Percentiles rank a stretch among this genome's conserved stretches.
Evolutionary conservation across 2,888 invertebrate species (phyloP).

Genomic region (Sialis lutaria): DNA sequence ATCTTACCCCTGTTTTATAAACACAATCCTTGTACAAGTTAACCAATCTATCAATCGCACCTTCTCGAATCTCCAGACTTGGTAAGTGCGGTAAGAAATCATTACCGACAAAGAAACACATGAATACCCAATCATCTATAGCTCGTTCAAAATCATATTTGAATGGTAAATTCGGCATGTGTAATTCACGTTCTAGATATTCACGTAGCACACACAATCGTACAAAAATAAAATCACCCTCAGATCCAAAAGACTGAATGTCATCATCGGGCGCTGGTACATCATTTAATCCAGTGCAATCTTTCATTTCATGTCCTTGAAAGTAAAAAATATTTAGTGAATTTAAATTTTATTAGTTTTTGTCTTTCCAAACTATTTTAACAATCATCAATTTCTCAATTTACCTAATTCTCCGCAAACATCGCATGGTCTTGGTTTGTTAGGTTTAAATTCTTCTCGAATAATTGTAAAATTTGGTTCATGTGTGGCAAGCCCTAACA

Average conservation of each 20-base stretch:
- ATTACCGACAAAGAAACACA: constrained; percentile 99
- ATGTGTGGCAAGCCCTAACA: constrained; percentile 96
- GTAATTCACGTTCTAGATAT: constrained; percentile 76
- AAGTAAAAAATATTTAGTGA: constrained; percentile 3
- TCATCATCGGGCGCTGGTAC: constrained; percentile 41
- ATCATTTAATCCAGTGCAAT: constrained; percentile 60
- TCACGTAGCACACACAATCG: constrained; percentile 85
- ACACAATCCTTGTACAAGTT: constrained; percentile 87
- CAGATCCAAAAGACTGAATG: constrained; percentile 42
- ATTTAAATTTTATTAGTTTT: too few species aligned
- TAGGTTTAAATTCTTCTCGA: constrained; percentile 95
- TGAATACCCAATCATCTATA: constrained; percentile 94
- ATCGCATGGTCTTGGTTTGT: constrained; percentile 89
- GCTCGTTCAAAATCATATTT: constrained; percentile 87
- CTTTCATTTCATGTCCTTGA: constrained; percentile 83
- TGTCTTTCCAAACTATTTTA: too few species aligned
- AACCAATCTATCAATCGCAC: constrained; percentile 87
- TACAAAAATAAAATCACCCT: constrained; percentile 82
- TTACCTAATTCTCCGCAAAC: constrained; percentile 71
- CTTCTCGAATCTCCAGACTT: constrained; percentile 91
- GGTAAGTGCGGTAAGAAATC: constrained; percentile 98
- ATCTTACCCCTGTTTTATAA: constrained; percentile 68
- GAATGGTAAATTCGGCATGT: constrained; percentile 87
- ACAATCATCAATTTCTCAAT: too few species aligned
- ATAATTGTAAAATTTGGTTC: constrained; percentile 99